Base-by-base conservation (phyloP, 2,113 vertebrate species). In the Erinaceus europaeus region DNA sequence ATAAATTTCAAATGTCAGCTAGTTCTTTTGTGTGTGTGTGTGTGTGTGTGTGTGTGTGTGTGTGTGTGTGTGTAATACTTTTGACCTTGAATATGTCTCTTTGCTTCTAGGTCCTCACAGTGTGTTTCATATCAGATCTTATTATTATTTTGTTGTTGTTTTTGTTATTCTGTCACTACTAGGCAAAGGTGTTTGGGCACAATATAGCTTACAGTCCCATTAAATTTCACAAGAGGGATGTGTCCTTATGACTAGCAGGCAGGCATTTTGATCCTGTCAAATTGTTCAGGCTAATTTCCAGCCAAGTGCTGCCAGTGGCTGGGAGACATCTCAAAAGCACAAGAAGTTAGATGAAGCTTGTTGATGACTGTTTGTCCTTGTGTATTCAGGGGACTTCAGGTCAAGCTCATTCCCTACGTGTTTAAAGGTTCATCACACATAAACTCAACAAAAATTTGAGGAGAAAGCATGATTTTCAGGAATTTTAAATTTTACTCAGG, bases 331-430 rank as follows among this genome's bases (percentile, higher is more conserved):
- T 34, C 57, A 83, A 53, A 32, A 62, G 40, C 68, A 57, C 32
- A 89, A 84, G 68, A 94, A 93, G 44, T 88, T 71, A 61, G 65
- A 44, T 9, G 13, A n/a, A 86, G 29, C 59, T 78, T 74, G 7
- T 40, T 61, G 79, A 61, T 84, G 48, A 92, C 27, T 46, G 12
- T 38, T 15, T 86, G 29, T 91, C 40, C 52, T 93, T 93, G 52
- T 86, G n/a, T n/a, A n/a, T n/a, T n/a, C n/a, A n/a, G n/a, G n/a
- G n/a, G n/a, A n/a, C n/a, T n/a, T n/a, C n/a, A n/a, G n/a, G n/a
- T n/a, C n/a, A n/a, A n/a, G n/a, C n/a, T n/a, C n/a, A n/a, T n/a
- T n/a, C n/a, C n/a, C n/a, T n/a, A n/a, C n/a, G n/a, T n/a, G n/a
- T n/a, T n/a, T n/a, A n/a, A n/a, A n/a, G n/a, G n/a, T n/a, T n/a